phyloP scores from a whole-genome alignment of 2,113 vertebrate genomes.

The Poeciliopsis occidentalis region DNA sequence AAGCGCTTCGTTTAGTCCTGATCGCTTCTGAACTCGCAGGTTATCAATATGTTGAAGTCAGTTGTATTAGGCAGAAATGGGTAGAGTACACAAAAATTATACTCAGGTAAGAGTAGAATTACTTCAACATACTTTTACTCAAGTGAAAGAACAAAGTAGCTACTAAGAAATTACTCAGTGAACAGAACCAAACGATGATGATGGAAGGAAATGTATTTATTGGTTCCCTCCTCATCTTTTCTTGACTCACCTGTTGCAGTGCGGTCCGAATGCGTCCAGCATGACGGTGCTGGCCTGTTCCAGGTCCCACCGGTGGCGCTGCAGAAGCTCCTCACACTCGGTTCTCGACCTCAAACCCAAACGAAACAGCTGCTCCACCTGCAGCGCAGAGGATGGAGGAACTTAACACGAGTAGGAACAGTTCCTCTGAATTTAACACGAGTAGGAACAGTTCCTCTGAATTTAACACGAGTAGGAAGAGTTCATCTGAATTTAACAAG shows the following conservation, averaged over 20 bases:
- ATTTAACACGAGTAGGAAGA: no score
- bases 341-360: slow-evolving; percentile 87
- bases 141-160: no score
- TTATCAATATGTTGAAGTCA: background rate
- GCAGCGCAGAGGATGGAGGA: background rate
- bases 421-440: no score
- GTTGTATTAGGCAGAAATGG: no score
- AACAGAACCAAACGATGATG: background rate
- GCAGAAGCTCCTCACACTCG: slow-evolving; percentile 91
- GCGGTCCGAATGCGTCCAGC: slow-evolving; percentile 83
- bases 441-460: no score
- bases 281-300: slow-evolving; percentile 90
- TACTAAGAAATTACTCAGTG: no score
- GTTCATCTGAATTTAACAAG: no score
- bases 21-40: background rate
- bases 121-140: no score
- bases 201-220: background rate
- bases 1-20: background rate
- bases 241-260: slow-evolving; percentile 81
- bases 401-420: background rate
- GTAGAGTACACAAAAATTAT: no score
- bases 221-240: background rate
- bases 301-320: slow-evolving; percentile 92
- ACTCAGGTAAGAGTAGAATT: no score
- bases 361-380: slow-evolving; percentile 97